Conservation (phyloP, 2,797 vertebrate genomes). For the Brachyalestes nurse region DNA sequence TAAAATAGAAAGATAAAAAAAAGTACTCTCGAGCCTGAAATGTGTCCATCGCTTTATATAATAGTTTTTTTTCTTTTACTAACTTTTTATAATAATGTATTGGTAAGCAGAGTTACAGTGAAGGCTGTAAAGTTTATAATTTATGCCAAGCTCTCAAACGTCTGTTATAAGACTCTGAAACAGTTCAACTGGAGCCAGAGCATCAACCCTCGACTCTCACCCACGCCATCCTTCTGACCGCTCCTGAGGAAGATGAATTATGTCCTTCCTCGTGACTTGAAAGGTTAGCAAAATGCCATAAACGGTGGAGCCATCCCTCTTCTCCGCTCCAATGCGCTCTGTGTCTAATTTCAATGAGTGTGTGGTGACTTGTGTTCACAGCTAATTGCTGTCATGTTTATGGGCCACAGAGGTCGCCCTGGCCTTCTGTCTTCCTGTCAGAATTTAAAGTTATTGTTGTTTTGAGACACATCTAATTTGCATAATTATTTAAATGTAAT, state of each 20-base stretch:
- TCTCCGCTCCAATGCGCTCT: conserved; percentile 53
- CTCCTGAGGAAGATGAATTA: conserved; percentile 68
- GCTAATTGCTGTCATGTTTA: conserved; percentile 62
- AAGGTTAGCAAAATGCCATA: conserved; percentile 63
- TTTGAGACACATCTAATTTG: background rate
- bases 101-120: too few relatives aligned
- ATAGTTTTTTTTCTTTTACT: too few relatives aligned
- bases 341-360: conserved; percentile 54
- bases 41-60: too few relatives aligned
- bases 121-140: background rate
- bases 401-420: conserved; percentile 21
- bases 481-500: background rate
- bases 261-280: conserved; percentile 47
- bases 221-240: background rate
- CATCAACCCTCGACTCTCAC: background rate
- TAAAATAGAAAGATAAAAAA: too few relatives aligned
- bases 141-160: background rate
- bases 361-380: conserved; percentile 63
- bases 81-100: too few relatives aligned
- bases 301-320: conserved; percentile 66
- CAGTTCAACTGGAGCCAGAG: background rate
- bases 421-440: conserved; percentile 19
- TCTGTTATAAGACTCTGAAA: background rate
- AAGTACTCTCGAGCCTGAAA: too few relatives aligned
- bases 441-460: conserved; percentile 11